These are phyloP conservation scores for Acromyrmex charruanus DNA, from an alignment of 1,140 invertebrate genomes.

Conservation along the genomic window DNA sequence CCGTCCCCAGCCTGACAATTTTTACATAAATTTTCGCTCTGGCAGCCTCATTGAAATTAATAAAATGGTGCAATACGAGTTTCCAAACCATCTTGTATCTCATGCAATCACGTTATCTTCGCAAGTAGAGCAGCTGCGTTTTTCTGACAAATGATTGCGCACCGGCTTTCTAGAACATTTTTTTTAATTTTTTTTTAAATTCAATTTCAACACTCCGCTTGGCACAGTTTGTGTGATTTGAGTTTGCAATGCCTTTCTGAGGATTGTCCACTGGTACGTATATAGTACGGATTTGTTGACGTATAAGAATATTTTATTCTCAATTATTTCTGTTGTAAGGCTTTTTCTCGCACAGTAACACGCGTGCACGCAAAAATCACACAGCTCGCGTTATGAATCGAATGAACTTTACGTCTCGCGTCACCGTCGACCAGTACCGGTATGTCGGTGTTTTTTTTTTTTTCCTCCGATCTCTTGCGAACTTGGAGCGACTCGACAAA, in stretches of 20 bases:
- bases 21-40: background rate
- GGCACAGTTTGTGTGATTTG: conserved; percentile 73
- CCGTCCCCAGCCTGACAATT: background rate
- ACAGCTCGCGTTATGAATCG: conserved; percentile 31
- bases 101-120: background rate
- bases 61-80: background rate
- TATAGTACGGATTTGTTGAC: conserved; percentile 10
- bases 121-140: conserved; percentile 10
- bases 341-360: conserved; percentile 66
- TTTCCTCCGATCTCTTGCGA: background rate
- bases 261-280: conserved; percentile 36
- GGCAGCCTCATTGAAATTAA: background rate
- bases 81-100: background rate
- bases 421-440: background rate
- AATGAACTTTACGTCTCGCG: conserved; percentile 20
- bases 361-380: conserved; percentile 59
- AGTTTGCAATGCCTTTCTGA: conserved; percentile 67
- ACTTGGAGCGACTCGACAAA: background rate
- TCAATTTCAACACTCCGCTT: conserved; percentile 68
- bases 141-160: conserved; percentile 18
- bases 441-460: background rate
- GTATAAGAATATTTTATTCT: conserved; percentile 1
- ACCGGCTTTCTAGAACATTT: conserved; percentile 26
- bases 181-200: background rate
- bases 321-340: conserved; percentile 19